Conservation (phyloP, 2,113 vertebrate species). For the Pterocles gutturalis region DNA sequence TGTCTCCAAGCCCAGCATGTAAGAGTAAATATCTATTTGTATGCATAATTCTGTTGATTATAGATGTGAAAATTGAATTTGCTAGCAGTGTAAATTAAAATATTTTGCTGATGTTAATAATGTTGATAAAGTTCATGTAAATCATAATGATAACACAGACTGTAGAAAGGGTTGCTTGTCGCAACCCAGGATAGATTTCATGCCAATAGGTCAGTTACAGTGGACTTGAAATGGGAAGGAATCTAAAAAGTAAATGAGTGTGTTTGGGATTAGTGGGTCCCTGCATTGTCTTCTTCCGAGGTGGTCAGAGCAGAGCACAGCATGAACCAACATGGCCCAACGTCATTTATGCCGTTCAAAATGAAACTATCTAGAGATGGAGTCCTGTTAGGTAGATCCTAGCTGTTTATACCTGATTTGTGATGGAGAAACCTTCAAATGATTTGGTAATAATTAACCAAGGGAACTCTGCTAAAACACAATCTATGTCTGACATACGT, state of each 20-base stretch:
- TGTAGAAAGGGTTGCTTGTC: background rate
- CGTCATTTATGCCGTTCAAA: background rate
- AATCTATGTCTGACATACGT: background rate
- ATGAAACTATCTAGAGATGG: background rate
- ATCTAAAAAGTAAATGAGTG: background rate
- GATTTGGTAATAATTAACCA: background rate
- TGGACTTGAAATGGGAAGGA: background rate
- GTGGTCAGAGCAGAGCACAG: background rate
- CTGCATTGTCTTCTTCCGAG: background rate
- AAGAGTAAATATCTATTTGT: background rate
- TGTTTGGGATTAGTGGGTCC: background rate
- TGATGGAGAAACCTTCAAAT: background rate
- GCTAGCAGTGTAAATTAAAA: background rate
- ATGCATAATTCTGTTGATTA: background rate
- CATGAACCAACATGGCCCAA: background rate
- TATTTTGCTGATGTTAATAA: background rate
- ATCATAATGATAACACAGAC: background rate
- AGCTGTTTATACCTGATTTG: background rate
- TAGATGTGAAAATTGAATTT: background rate
- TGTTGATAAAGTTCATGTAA: background rate
- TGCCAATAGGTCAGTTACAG: background rate
- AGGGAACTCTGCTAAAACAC: background rate
- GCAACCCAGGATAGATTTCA: background rate
- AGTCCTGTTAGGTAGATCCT: background rate
- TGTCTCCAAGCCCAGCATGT: background rate